Percentiles rank a stretch among this genome's conserved stretches.
phyloP scores from a whole-genome alignment of 2,888 invertebrate genomes.

The Aphodius granarius region DNA sequence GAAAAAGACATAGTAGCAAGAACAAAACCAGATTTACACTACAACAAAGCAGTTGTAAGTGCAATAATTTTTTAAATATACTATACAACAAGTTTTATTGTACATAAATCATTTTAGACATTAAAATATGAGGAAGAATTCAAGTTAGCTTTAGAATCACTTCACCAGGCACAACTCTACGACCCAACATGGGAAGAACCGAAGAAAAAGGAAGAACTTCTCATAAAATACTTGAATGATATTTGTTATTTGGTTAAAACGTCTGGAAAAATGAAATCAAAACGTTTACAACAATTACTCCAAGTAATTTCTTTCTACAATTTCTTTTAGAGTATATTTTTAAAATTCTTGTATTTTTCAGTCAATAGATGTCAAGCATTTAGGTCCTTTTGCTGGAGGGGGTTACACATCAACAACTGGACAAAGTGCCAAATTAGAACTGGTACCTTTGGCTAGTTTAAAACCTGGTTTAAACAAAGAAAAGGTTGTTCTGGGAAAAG shows the following conservation, averaged over 20 bases:
- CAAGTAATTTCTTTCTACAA: constrained; percentile 53
- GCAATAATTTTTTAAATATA: constrained; percentile 14
- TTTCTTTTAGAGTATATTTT: neutral
- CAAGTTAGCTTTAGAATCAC: constrained; percentile 68
- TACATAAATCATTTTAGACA: constrained; percentile 58
- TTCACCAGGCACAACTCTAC: constrained; percentile 65
- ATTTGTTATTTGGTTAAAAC: constrained; percentile 65
- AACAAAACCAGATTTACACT: constrained; percentile 78
- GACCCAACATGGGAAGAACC: constrained; percentile 80
- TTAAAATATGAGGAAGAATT: constrained; percentile 80
- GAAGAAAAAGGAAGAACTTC: constrained; percentile 60
- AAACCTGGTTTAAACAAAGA: constrained; percentile 66
- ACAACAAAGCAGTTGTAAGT: constrained; percentile 82
- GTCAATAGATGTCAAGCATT: constrained; percentile 67
- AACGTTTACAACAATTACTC: constrained; percentile 68
- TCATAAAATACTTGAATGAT: constrained; percentile 66
- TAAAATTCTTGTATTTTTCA: constrained; percentile 45
- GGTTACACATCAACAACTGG: constrained; percentile 56
- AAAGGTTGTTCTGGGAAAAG: constrained; percentile 74
- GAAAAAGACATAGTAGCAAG: constrained; percentile 71
- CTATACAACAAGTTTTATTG: neutral
- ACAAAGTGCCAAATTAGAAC: constrained; percentile 57
- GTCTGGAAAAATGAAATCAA: constrained; percentile 74
- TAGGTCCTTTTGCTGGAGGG: constrained; percentile 69
- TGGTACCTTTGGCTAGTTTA: constrained; percentile 59